Base-by-base conservation (phyloP, 1,140 invertebrate species). In the Bombus ignitus region DNA sequence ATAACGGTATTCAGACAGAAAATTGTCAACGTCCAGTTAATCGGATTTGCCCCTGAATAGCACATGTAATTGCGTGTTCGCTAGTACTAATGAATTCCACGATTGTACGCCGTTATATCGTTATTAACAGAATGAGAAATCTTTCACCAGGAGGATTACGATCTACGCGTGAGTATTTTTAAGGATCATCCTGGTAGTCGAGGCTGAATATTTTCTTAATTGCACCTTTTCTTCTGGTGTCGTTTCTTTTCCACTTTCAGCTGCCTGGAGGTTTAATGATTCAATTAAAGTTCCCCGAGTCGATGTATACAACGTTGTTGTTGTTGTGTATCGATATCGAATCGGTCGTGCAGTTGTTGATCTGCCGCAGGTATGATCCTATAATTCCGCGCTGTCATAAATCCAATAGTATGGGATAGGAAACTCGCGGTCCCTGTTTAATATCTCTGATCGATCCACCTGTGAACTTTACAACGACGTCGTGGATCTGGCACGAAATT, bases 11-110 rank as follows among this genome's bases (percentile, higher is more conserved):
- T 76, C 53, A 28, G 0, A 25, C 25, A 76, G 25, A 76, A 76
- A 76, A 76, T 76, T 76, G 25, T 76, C 74, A 76, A 13, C 32
- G 44, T 28, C 2, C 22, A 39, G 35, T 32, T 76, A 76, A 76
- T 37, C 47, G 53, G 53, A 76, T 76, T 76, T 59, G 8, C 25
- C 35, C 13, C 25, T 57, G 74, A 59, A 76, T 76, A 5, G 13
- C 37, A 37, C 3, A 5, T 47, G 35, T 35, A n/a, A 76, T 76
- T 76, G 74, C 74, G 8, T 28, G 25, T 37, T 59, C 47, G 10
- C 13, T 35, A 12, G 13, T 8, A 37, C 10, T 76, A 76, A 59
- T 59, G 74, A 76, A 35, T 53, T 35, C 73, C 35, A 18, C 4
- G 18, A 57, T n/a, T 42, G 6, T 42, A 25, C 35, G 32, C 12